phyloP scores from a whole-genome alignment of 37 sponge, comb jelly and placozoan genomes.

The Aphrocallistes beatrix region DNA sequence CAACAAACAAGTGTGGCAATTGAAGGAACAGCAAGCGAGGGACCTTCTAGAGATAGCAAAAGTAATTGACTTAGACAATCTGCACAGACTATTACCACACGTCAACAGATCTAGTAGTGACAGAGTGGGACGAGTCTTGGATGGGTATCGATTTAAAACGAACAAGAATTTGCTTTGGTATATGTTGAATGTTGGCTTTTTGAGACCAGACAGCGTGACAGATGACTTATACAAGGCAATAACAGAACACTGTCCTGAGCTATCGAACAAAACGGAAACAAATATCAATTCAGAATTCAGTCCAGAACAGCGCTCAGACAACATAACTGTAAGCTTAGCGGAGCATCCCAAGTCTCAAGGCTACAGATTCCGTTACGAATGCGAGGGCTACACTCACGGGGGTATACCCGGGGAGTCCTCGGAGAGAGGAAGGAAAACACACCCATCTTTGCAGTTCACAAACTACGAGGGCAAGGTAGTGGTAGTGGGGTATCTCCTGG shows the following conservation, averaged over 20 bases:
- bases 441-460: not conserved
- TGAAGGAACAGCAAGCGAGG: not conserved
- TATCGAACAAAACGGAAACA: not conserved
- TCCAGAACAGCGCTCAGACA: not conserved
- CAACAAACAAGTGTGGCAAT: not conserved
- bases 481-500: not conserved
- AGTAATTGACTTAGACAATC: not conserved
- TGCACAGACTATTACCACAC: not conserved
- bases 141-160: not conserved
- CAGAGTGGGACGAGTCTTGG: not conserved
- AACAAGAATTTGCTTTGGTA: not conserved
- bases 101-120: not conserved
- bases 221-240: not conserved
- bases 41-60: not conserved
- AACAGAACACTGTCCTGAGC: not conserved
- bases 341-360: conserved; percentile 17
- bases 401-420: conserved; percentile 19
- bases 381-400: conserved; percentile 18
- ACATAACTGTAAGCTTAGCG: not conserved
- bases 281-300: not conserved
- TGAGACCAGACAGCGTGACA: not conserved
- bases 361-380: conserved; percentile 17
- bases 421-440: not conserved
- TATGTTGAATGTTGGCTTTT: not conserved
- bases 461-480: not conserved